Conservation (phyloP, 2,888 invertebrate genomes). For the Melieria picta region DNA sequence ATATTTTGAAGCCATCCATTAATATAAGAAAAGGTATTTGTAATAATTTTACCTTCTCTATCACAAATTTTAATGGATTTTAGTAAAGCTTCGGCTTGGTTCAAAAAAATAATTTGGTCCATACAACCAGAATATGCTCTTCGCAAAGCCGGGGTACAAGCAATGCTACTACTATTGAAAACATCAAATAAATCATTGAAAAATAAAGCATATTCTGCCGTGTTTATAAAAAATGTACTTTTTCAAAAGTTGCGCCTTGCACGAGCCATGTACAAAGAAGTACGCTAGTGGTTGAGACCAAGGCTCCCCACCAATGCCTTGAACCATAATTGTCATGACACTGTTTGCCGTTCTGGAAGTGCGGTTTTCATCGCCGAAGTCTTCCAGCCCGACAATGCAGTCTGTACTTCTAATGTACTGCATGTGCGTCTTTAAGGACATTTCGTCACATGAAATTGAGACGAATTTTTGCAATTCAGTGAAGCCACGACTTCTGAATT, state of each 20-base stretch:
- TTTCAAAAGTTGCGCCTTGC: neutral
- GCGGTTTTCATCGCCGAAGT: slow-evolving; percentile 17
- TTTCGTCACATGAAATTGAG: neutral
- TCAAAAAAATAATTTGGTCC: too few species aligned
- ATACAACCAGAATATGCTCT: too few species aligned
- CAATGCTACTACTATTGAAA: too few species aligned
- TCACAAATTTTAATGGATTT: too few species aligned
- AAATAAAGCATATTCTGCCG: too few species aligned
- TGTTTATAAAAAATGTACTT: neutral
- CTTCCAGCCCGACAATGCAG: slow-evolving; percentile 16
- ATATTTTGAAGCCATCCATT: too few species aligned
- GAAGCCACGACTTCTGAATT: slow-evolving; percentile 8
- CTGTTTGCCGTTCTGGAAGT: neutral
- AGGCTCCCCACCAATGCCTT: neutral
- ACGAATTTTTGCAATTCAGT: too few species aligned
- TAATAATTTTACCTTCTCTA: too few species aligned
- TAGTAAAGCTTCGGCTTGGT: too few species aligned
- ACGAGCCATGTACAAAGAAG: neutral
- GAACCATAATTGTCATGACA: neutral
- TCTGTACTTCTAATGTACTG: neutral
- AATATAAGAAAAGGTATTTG: too few species aligned
- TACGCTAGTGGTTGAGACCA: neutral
- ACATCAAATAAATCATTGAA: too few species aligned
- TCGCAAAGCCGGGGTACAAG: too few species aligned
- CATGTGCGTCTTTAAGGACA: neutral